Percentiles rank a stretch among this genome's conserved stretches.
Evolutionary conservation across 2,113 vertebrate species (phyloP).

Genomic region (Felis chaus): DNA sequence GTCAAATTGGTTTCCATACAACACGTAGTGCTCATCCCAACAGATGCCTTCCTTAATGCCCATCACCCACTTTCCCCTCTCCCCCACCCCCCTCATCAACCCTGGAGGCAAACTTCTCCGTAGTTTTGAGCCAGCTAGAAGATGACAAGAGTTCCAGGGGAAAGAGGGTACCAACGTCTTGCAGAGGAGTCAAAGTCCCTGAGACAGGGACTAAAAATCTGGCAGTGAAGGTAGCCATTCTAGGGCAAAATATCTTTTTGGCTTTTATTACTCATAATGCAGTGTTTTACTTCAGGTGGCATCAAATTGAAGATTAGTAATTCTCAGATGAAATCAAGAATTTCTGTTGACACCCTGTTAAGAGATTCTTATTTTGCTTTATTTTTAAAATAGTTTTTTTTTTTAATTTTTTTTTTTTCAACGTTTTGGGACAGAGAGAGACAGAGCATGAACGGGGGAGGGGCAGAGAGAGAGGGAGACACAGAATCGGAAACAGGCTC

Average conservation of each 20-base stretch:
- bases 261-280: conserved; percentile 55
- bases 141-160: conserved; percentile 51
- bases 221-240: neutral
- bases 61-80: too few species aligned
- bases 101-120: neutral
- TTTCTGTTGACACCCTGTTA: neutral
- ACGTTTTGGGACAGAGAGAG: too few species aligned
- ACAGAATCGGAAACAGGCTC: too few species aligned
- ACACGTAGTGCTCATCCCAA: too few species aligned
- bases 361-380: neutral
- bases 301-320: neutral
- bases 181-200: conserved; percentile 59
- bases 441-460: too few species aligned
- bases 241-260: conserved; percentile 54
- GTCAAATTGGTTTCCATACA: too few species aligned
- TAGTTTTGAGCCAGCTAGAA: conserved; percentile 7
- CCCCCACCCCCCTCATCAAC: too few species aligned
- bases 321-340: neutral
- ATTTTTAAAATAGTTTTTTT: conserved; percentile 38
- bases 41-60: too few species aligned
- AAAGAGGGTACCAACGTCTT: conserved; percentile 46
- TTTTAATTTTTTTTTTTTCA: too few species aligned
- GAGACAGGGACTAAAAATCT: conserved; percentile 68
- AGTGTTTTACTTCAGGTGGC: conserved; percentile 28
- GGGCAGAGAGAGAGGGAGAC: too few species aligned